phyloP scores from a whole-genome alignment of 2,113 vertebrate genomes.

The Syrrhaptes paradoxus region DNA sequence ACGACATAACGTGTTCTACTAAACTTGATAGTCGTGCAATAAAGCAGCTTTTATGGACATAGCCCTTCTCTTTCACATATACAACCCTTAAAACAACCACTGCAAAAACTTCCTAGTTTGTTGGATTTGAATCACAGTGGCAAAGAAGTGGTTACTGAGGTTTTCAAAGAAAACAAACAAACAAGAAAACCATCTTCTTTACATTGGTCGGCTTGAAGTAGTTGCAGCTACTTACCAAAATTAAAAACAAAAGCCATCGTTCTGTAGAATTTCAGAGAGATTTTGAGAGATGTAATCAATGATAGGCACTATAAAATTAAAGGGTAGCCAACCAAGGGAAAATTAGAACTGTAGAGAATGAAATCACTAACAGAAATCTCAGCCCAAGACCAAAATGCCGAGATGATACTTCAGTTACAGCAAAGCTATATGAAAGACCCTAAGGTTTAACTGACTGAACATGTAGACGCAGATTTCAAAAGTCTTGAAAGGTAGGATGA shows the following conservation, averaged over 20 bases:
- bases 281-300: not conserved
- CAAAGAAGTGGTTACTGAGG: not conserved
- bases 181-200: not conserved
- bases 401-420: not conserved
- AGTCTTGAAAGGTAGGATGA: not conserved
- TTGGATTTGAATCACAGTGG: not conserved
- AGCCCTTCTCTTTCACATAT: not conserved
- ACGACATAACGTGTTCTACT: not conserved
- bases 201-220: not conserved
- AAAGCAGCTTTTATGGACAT: not conserved
- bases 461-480: not conserved
- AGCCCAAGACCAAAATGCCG: not conserved
- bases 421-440: not conserved
- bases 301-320: not conserved
- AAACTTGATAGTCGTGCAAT: not conserved
- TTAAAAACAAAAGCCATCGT: not conserved
- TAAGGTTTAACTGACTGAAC: not conserved
- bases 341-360: not conserved
- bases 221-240: not conserved
- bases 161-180: not conserved
- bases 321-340: not conserved
- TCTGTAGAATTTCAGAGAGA: not conserved
- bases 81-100: not conserved
- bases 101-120: not conserved
- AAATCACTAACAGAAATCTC: not conserved